Evolutionary conservation across 1,140 invertebrate species (phyloP), one percentile per base, ranked within the genome.

Genomic region (Ganaspis sp.): DNA sequence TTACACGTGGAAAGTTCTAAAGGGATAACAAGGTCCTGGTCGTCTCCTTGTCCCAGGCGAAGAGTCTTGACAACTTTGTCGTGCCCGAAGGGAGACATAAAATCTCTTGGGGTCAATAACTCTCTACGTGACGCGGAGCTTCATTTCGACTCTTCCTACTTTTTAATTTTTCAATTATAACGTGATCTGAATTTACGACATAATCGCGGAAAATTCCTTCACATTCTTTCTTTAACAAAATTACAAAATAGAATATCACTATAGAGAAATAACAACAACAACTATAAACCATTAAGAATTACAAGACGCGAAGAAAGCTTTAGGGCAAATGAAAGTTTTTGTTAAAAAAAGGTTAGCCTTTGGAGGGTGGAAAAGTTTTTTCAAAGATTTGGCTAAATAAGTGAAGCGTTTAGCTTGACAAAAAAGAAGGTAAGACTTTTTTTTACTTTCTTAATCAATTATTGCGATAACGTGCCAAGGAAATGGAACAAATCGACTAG

Each of bases 11-110:
- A 64, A 64, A 64, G 58, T 64, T 64, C 12, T 29, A 9, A 45
- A 64, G 58, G 15, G 58, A 64, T 64, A 64, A 64, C 58, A n/a
- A 64, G 58, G 58, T 64, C 58, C 26, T 64, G 54, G 54, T 64
- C 23, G 23, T n/a, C 9, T 64, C 8, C 12, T 29, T 29, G 58
- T 29, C 11, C 23, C 26, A 1, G 53, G 53, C 2, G 58, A 64
- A 34, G 58, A 64, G 58, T 64, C 58, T 64, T 64, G 26, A 64
- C 58, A 64, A 64, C 23, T 64, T 64, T 64, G 58, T 64, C 26
- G 58, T n/a, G 23, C 5, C 58, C 23, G 23, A 64, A 29, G 58
- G 58, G 58, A 29, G 26, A 64, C 12, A 12, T 64, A 64, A 29
- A 64, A n/a, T 64, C 23, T 64, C 58, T 6, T 11, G 58, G 26